Evolutionary conservation across 2,113 vertebrate species (phyloP).

Genomic region (Oceanodroma tethys): DNA sequence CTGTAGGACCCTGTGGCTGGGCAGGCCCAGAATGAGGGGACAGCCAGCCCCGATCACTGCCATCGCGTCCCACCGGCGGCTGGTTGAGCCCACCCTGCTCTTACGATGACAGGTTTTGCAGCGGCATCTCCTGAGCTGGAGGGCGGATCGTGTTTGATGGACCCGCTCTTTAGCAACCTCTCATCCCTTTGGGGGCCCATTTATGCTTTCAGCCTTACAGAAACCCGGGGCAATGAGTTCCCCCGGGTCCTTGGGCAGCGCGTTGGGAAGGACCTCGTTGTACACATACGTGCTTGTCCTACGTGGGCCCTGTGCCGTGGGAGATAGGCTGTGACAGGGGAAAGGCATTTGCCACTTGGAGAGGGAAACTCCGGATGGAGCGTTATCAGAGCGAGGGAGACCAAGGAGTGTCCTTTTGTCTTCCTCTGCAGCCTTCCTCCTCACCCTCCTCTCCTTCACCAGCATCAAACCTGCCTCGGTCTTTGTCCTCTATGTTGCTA

Average conservation of each 20-base stretch:
- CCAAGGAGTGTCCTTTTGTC: not conserved
- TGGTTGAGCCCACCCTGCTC: not conserved
- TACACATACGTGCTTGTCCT: rapidly evolving
- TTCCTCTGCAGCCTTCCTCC: constrained; percentile 70
- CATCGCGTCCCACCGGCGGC: rapidly evolving
- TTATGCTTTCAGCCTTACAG: not conserved
- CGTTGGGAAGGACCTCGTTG: not conserved
- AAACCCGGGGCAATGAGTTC: not conserved
- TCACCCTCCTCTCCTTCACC: constrained; percentile 68
- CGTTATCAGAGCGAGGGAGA: not conserved
- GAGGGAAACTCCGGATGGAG: not conserved
- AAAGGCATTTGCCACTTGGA: not conserved
- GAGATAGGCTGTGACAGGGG: not conserved
- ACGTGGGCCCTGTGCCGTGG: rapidly evolving
- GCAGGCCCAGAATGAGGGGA: not conserved
- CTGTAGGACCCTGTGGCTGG: rapidly evolving
- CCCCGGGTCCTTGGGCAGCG: not conserved
- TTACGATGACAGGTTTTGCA: not conserved
- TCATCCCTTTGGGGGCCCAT: not conserved
- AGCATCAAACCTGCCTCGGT: constrained; percentile 27
- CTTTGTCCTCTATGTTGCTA: constrained; percentile 68
- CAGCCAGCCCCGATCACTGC: not conserved
- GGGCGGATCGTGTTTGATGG: too few relatives aligned
- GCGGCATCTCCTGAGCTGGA: not conserved
- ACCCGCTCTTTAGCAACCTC: not conserved